A percentile compares a stretch with the other conserved stretches of the same genome.
These are phyloP conservation scores for Colinus virginianus DNA, from an alignment of 2,113 vertebrate genomes.

Conservation along the genomic window DNA sequence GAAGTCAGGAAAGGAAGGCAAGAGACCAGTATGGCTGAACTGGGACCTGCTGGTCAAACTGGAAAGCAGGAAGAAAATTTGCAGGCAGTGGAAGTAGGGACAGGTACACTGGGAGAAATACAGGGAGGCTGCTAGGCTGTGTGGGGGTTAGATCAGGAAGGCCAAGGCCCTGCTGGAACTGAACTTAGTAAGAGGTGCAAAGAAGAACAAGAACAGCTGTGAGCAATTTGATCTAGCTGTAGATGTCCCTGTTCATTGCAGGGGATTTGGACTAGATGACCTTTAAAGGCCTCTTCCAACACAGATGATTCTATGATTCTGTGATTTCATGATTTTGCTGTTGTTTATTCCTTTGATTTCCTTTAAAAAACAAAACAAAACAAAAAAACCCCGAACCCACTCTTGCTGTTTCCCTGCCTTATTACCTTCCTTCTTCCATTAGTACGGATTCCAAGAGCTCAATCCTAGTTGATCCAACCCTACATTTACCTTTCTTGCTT, in stretches of 20 bases:
- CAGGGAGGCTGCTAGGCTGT: neutral
- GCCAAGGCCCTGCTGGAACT: neutral
- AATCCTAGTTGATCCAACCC: neutral
- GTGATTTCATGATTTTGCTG: neutral
- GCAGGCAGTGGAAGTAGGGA: neutral
- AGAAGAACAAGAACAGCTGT: neutral
- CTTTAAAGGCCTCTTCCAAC: neutral
- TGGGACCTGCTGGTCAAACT: neutral
- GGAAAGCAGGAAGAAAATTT: neutral
- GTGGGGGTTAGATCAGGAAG: neutral
- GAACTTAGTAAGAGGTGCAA: neutral
- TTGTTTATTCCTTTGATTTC: neutral
- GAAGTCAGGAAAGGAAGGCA: neutral
- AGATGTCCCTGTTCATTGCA: neutral
- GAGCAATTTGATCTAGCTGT: neutral
- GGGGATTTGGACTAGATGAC: neutral
- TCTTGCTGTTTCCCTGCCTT: neutral
- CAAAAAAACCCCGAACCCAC: too few species aligned
- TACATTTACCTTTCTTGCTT: neutral
- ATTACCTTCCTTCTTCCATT: neutral
- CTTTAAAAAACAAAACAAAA: neutral
- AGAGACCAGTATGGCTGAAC: neutral
- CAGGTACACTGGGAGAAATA: neutral
- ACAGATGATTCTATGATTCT: neutral
- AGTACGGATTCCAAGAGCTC: neutral